Evolutionary conservation across 2,113 vertebrate genomes (phyloP), one percentile per base, ranked within the genome.

Genomic region (Aldabrachelys gigantea): DNA sequence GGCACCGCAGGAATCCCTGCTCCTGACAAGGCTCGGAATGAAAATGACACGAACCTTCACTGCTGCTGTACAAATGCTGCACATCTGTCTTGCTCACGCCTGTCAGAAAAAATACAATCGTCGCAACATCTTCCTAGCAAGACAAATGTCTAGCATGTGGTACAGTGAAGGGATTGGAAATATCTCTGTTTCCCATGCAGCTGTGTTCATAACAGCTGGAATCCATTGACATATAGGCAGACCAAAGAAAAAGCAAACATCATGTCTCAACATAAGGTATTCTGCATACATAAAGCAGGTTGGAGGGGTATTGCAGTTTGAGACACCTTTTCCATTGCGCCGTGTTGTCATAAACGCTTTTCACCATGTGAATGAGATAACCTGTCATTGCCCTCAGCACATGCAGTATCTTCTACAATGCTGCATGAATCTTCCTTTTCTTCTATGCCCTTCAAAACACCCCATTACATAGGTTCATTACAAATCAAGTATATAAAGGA

Each of bases 211-310:
- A 59, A 49, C 54, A 80, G 22, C 35, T 85, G 52, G 56, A 75
- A 80, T 59, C 8, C 75, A 72, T 53, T 7, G 54, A 52, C 27
- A 25, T 29, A 69, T 11, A 22, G 13, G 8, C 35, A 69, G 79
- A 72, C 52, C 38, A 56, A 69, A 84, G 27, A 31, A 35, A 56
- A 81, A 79, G 13, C 53, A 59, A 29, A 50, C 16, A 75, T 21
- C 35, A 62, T 10, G 5, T 80, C 7, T 21, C 21, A 50, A 50
- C 25, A 29, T 10, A 80, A 38, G 41, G 44, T 50, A 27, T 2
- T 25, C 21, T 50, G 50, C 41, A 16, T 3, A 6, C 8, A 16
- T 11, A 1, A 0, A 85, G n/a, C 17, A 44, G 31, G 29, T n/a
- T 49, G 25, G 29, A 54, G 69, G 12, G 75, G 29, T 21, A 21